phyloP scores from a whole-genome alignment of 2,888 invertebrate species.

The Rhorus exstirpatorius region DNA sequence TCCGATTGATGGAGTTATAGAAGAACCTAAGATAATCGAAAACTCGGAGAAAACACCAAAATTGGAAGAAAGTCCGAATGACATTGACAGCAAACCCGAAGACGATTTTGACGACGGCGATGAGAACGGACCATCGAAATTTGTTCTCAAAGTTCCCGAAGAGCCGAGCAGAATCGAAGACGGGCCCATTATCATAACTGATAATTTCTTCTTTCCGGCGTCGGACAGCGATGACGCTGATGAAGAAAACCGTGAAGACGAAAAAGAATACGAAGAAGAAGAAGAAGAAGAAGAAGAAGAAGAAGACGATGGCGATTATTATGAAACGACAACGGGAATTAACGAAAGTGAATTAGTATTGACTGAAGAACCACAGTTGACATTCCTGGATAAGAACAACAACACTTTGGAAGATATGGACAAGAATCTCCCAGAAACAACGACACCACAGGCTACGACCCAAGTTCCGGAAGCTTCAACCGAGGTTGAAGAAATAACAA shows the following conservation, averaged over 20 bases:
- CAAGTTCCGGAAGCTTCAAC: conserved; percentile 7
- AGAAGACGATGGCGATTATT: conserved; percentile 52
- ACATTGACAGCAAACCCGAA: conserved; percentile 75
- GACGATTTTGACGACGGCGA: conserved; percentile 52
- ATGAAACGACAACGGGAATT: conserved; percentile 39
- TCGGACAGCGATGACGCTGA: conserved; percentile 70
- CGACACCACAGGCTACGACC: conserved; percentile 18
- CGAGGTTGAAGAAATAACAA: conserved; percentile 37
- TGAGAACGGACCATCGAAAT: conserved; percentile 57
- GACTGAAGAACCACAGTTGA: conserved; percentile 33
- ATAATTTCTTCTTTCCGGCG: conserved; percentile 83
- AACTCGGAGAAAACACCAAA: conserved; percentile 73
- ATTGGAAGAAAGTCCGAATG: conserved; percentile 78
- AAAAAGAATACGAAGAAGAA: conserved; percentile 63
- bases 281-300: conserved; percentile 48
- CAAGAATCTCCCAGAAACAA: conserved; percentile 35
- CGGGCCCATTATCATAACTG: conserved; percentile 83
- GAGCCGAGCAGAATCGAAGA: conserved; percentile 61
- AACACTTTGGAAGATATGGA: conserved; percentile 15
- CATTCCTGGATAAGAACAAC: conserved; percentile 9
- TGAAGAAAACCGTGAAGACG: conserved; percentile 45
- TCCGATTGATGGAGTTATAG: conserved; percentile 37
- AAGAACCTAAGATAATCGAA: conserved; percentile 51
- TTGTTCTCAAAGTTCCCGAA: conserved; percentile 55
- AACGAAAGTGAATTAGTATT: conserved; percentile 25